A percentile compares a stretch with the other conserved stretches of the same genome.
phyloP scores from a whole-genome alignment of 2,113 vertebrate genomes.

The Coturnix japonica region DNA sequence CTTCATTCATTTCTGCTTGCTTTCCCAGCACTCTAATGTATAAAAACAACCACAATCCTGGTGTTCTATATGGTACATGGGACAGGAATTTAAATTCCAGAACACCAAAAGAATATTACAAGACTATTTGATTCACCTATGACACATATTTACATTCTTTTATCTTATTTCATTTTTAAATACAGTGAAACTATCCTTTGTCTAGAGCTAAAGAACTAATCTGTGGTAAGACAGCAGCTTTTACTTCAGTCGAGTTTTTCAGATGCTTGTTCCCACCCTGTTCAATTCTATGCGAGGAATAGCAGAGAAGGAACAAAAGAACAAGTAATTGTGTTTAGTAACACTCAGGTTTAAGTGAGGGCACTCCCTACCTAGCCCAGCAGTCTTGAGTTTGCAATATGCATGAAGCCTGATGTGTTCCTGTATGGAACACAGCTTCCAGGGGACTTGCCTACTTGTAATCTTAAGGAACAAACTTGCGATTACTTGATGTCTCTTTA shows the following conservation, averaged over 20 bases:
- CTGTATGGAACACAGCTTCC: neutral
- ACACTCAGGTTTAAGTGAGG: too few species aligned
- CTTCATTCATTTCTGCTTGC: neutral
- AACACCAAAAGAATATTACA: neutral
- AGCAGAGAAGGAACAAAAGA: neutral
- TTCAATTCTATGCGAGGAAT: accelerated
- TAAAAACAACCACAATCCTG: too few species aligned
- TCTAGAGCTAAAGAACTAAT: neutral
- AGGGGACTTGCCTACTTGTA: neutral
- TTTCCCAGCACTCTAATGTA: neutral
- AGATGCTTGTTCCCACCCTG: neutral
- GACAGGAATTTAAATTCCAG: neutral
- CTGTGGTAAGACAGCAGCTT: neutral
- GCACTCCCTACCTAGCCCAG: neutral
- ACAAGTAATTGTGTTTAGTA: accelerated
- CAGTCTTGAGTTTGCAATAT: neutral
- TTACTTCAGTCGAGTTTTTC: neutral
- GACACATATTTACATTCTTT: neutral
- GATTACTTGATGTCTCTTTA: neutral
- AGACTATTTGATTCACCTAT: neutral
- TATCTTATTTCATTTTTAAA: neutral
- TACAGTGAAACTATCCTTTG: neutral
- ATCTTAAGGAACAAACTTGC: neutral
- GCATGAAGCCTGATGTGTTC: neutral
- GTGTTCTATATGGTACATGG: neutral